Evolutionary conservation across 37 sponge, comb jelly and placozoan genomes (phyloP).

Genomic region (Ianthella basta): DNA sequence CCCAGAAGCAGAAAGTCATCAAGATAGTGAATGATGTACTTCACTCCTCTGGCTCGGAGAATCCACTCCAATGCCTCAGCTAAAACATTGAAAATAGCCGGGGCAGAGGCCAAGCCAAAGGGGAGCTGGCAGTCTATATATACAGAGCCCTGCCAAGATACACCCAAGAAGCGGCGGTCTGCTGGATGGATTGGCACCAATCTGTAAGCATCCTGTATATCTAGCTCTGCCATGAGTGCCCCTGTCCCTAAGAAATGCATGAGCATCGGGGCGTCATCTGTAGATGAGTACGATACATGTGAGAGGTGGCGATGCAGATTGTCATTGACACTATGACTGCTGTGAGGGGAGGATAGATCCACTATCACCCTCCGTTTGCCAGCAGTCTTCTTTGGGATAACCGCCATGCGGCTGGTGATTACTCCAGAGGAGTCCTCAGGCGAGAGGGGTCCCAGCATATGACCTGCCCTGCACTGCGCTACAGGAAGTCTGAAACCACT

Average conservation of each 20-base stretch:
- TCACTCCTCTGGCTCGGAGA: background rate
- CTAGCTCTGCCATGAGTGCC: background rate
- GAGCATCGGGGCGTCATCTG: background rate
- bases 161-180: background rate
- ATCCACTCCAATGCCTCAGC: slow-evolving; percentile 2
- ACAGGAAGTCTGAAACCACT: background rate
- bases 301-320: background rate
- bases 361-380: background rate
- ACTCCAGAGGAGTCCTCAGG: background rate
- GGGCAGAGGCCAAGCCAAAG: background rate
- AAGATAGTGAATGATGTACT: background rate
- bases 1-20: background rate
- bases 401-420: background rate
- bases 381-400: background rate
- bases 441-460: background rate
- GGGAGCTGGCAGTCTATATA: slow-evolving; percentile 11
- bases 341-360: background rate
- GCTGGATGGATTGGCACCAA: background rate
- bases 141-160: background rate
- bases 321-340: background rate
- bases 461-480: background rate
- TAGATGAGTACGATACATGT: background rate
- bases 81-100: background rate
- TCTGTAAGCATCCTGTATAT: background rate
- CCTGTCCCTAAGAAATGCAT: background rate